A percentile compares a stretch with the other conserved stretches of the same genome.
Evolutionary conservation across 2,888 invertebrate species (phyloP).

Genomic region (Drosophila flavopinicola): DNA sequence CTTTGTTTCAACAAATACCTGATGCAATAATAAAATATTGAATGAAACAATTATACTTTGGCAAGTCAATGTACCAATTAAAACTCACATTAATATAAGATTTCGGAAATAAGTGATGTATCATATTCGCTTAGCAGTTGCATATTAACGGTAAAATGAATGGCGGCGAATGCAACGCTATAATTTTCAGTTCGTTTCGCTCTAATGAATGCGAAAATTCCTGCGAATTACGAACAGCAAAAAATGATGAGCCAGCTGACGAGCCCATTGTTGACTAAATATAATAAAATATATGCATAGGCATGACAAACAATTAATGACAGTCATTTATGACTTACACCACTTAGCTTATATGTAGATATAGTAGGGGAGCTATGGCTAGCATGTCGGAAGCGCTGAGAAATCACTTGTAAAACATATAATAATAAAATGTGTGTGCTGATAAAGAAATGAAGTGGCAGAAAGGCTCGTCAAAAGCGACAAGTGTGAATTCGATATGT

Average conservation of each 20-base stretch:
- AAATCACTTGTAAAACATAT: conserved; percentile 37
- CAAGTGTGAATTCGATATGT: conserved; percentile 1
- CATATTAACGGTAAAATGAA: not conserved
- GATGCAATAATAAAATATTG: conserved; percentile 4
- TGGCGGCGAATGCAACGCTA: conserved; percentile 4
- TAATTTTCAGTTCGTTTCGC: conserved; percentile 42
- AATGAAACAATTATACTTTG: conserved; percentile 14
- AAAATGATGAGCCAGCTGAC: conserved; percentile 34
- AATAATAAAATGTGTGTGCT: conserved; percentile 19
- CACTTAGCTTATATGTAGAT: conserved; percentile 12
- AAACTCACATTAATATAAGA: not conserved
- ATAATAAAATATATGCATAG: conserved; percentile 9
- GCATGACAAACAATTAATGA: conserved; percentile 53
- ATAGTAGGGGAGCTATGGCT: conserved; percentile 3
- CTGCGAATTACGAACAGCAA: conserved; percentile 29
- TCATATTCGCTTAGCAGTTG: conserved; percentile 7
- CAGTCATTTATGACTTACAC: conserved; percentile 46
- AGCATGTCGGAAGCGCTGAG: conserved; percentile 49
- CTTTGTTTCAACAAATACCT: not conserved
- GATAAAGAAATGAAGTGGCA: conserved; percentile 47
- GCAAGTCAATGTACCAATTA: conserved; percentile 24
- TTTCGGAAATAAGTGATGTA: conserved; percentile 8
- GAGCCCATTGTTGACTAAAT: conserved; percentile 57
- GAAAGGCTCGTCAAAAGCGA: conserved; percentile 58
- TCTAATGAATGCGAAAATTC: conserved; percentile 48